Conservation (phyloP, 2,888 invertebrate species). For the Notodonta ziczac region DNA sequence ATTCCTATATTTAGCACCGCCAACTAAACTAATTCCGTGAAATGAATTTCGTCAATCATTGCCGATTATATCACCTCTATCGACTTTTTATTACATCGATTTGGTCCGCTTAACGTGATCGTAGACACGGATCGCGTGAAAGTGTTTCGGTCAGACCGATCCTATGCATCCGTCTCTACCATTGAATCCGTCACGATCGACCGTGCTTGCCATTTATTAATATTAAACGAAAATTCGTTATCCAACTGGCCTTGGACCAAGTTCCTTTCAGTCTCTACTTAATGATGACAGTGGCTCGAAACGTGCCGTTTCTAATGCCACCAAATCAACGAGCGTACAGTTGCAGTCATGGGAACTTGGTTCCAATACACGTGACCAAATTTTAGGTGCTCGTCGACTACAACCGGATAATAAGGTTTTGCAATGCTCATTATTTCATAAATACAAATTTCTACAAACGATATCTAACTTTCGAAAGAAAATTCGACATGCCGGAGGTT, state of each 20-base stretch:
- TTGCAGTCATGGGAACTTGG: conserved; percentile 45
- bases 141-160: conserved; percentile 61
- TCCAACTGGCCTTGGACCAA: conserved; percentile 78
- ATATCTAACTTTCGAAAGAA: conserved; percentile 72
- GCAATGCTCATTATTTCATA: conserved; percentile 43
- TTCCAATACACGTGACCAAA: conserved; percentile 3
- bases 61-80: conserved; percentile 61
- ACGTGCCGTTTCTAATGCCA: conserved; percentile 73
- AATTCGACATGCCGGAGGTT: conserved; percentile 77
- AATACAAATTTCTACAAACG: conserved; percentile 54
- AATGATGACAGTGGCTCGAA: conserved; percentile 80
- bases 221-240: conserved; percentile 83
- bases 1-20: conserved; percentile 15
- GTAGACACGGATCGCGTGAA: conserved; percentile 59
- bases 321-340: conserved; percentile 60
- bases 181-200: conserved; percentile 73
- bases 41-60: conserved; percentile 48
- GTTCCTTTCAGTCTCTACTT: conserved; percentile 81
- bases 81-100: conserved; percentile 58
- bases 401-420: conserved; percentile 34
- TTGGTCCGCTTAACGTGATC: conserved; percentile 55
- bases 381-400: conserved; percentile 7
- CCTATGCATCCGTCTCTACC: conserved; percentile 68
- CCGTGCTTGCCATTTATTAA: conserved; percentile 78
- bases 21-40: conserved; percentile 43